phyloP scores from a whole-genome alignment of 2,888 invertebrate genomes.

The Dascillus cervinus region DNA sequence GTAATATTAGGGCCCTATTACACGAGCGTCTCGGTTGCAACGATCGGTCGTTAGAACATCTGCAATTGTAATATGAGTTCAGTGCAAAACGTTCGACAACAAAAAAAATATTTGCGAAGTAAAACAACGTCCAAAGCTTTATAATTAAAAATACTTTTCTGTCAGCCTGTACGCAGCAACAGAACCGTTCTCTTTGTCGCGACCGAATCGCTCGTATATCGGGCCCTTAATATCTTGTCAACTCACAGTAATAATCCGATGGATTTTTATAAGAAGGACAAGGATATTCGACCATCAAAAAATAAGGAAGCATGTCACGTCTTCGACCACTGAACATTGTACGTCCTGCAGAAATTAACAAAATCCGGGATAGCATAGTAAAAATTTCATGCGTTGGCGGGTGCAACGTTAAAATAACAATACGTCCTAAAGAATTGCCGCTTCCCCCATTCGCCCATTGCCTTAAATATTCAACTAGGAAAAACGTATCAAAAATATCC shows the following conservation, averaged over 20 bases:
- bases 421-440: slow-evolving; percentile 52
- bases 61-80: too few relatives aligned
- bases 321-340: slow-evolving; percentile 87
- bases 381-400: slow-evolving; percentile 94
- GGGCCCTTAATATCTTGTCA: too few relatives aligned
- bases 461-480: slow-evolving; percentile 85
- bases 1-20: too few relatives aligned
- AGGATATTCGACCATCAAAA: slow-evolving; percentile 79
- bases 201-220: too few relatives aligned
- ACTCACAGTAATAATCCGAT: slow-evolving; percentile 89
- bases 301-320: slow-evolving; percentile 87
- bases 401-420: slow-evolving; percentile 84
- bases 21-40: too few relatives aligned
- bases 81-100: too few relatives aligned
- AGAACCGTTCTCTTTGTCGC: too few relatives aligned
- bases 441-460: slow-evolving; percentile 68
- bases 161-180: too few relatives aligned
- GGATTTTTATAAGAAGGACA: slow-evolving; percentile 96
- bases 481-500: slow-evolving; percentile 95
- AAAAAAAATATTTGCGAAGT: too few relatives aligned
- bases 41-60: too few relatives aligned
- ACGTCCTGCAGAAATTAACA: slow-evolving; percentile 81
- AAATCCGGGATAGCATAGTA: slow-evolving; percentile 82
- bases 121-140: too few relatives aligned
- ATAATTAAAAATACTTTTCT: too few relatives aligned